Evolutionary conservation across 2,797 vertebrate species (phyloP).

Genomic region (Ceyx erithaca): DNA sequence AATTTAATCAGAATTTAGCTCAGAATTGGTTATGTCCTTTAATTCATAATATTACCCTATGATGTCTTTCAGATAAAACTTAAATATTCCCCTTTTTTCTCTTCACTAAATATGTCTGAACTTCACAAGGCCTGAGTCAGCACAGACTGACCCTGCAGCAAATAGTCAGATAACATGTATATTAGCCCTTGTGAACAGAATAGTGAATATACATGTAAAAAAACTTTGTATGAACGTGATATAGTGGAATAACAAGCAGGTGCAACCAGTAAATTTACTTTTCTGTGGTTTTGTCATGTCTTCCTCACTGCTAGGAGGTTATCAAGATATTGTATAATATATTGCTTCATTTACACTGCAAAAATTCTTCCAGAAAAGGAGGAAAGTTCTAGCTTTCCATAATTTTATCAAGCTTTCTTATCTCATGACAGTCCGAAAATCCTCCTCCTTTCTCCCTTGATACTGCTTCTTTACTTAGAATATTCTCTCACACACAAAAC

Average conservation of each 20-base stretch:
- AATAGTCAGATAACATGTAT: background rate
- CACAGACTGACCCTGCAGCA: background rate
- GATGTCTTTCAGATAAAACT: background rate
- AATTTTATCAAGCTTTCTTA: background rate
- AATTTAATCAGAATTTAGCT: background rate
- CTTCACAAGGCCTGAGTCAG: background rate
- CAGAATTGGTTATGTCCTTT: background rate
- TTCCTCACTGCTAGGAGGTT: background rate
- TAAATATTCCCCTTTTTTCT: background rate
- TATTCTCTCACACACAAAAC: background rate
- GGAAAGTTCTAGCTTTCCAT: background rate
- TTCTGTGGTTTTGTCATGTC: background rate
- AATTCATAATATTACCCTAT: background rate
- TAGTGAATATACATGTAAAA: background rate
- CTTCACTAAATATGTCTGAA: background rate
- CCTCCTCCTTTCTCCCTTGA: background rate
- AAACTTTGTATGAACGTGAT: background rate
- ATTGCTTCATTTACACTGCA: background rate
- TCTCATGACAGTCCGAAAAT: background rate
- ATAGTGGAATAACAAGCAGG: background rate
- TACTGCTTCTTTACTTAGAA: background rate
- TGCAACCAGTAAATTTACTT: background rate
- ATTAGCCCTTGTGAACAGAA: background rate
- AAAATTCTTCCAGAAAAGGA: background rate
- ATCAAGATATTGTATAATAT: background rate